phyloP scores from a whole-genome alignment of 1,140 invertebrate genomes.

The Triops longicaudatus region DNA sequence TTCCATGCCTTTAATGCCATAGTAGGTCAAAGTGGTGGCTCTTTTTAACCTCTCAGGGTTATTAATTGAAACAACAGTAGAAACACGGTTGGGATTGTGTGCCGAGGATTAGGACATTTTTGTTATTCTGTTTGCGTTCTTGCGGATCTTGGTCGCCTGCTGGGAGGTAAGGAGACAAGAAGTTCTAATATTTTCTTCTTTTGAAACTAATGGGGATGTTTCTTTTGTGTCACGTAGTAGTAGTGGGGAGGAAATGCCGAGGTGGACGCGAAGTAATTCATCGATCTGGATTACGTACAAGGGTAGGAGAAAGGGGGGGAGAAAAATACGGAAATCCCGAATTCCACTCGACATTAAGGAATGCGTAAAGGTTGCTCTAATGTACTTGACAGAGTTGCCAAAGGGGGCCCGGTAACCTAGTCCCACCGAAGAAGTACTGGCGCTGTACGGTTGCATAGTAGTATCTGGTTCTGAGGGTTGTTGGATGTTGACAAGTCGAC shows the following conservation, averaged over 20 bases:
- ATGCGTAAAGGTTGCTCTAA: neutral
- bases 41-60: too few species aligned
- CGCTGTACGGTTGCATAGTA: too few species aligned
- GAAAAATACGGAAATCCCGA: too few species aligned
- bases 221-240: neutral
- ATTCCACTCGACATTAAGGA: neutral
- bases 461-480: neutral
- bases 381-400: neutral
- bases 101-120: too few species aligned
- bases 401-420: too few species aligned
- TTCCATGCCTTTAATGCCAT: too few species aligned
- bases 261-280: neutral
- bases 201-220: constrained; percentile 2
- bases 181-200: neutral
- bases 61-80: too few species aligned
- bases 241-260: neutral
- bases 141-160: neutral
- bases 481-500: constrained; percentile 8
- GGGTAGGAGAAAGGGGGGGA: neutral
- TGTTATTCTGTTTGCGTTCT: neutral
- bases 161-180: neutral
- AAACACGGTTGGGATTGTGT: too few species aligned
- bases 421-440: too few species aligned
- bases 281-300: neutral
- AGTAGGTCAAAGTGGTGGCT: too few species aligned